phyloP scores from a whole-genome alignment of 2,888 invertebrate genomes.

The Zonitis immaculata region DNA sequence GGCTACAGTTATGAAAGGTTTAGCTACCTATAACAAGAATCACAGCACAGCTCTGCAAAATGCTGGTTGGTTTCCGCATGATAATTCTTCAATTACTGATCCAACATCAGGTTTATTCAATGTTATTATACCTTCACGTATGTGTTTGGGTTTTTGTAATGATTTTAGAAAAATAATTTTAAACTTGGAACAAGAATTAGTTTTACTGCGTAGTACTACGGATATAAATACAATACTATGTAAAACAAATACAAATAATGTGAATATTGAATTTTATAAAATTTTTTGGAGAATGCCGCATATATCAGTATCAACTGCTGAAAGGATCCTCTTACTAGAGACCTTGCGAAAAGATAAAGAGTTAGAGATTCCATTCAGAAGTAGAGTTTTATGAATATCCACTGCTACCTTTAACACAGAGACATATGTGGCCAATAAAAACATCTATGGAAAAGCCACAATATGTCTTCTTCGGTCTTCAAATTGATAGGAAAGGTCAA shows the following conservation, averaged over 20 bases:
- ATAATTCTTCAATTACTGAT: constrained; percentile 1
- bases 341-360: background rate
- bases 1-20: constrained; percentile 38
- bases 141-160: no score
- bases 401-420: constrained; percentile 8
- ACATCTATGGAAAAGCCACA: constrained; percentile 11
- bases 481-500: no score
- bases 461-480: constrained; percentile 7
- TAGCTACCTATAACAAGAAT: constrained; percentile 27
- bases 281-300: background rate
- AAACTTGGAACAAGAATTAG: constrained; percentile 19
- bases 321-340: background rate
- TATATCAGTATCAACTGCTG: background rate
- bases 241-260: background rate
- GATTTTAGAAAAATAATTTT: constrained; percentile 16
- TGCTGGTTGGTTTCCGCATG: constrained; percentile 12
- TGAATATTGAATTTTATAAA: background rate
- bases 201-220: background rate
- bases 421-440: constrained; percentile 17
- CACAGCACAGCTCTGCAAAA: constrained; percentile 9
- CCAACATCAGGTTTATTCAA: constrained; percentile 7
- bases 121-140: constrained; percentile 13
- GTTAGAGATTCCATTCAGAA: constrained; percentile 6
- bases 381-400: constrained; percentile 18
- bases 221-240: constrained; percentile 4